Evolutionary conservation across 2,113 vertebrate genomes (phyloP).

Genomic region (Spea multiplicata): DNA sequence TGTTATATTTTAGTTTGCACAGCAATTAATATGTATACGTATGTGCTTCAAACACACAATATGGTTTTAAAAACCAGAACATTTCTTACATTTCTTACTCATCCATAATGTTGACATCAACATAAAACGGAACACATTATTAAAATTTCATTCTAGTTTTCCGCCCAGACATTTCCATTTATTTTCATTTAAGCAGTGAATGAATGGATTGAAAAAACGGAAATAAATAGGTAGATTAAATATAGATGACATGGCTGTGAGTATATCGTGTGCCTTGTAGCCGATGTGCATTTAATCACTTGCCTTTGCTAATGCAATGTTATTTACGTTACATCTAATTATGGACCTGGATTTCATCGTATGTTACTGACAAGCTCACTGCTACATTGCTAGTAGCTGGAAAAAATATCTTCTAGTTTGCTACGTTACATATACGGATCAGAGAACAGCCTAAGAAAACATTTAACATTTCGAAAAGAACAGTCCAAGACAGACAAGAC

Average conservation of each 20-base stretch:
- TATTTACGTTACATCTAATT: constrained; percentile 12
- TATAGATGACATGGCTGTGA: constrained; percentile 8
- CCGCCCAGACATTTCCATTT: not conserved
- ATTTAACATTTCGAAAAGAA: not conserved
- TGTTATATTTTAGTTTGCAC: too few relatives aligned
- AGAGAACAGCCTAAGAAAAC: not conserved
- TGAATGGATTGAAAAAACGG: constrained; percentile 5
- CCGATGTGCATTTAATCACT: constrained; percentile 11
- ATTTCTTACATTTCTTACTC: not conserved
- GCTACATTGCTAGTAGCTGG: constrained; percentile 3
- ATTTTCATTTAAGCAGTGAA: constrained; percentile 10
- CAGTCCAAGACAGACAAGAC: not conserved
- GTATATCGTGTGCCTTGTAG: not conserved
- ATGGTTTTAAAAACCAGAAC: too few relatives aligned
- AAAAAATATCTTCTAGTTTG: constrained; percentile 16
- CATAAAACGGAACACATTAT: not conserved
- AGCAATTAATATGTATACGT: too few relatives aligned
- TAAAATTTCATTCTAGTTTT: not conserved
- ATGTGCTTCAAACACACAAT: too few relatives aligned
- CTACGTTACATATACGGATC: not conserved
- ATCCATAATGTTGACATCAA: not conserved
- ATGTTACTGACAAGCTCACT: constrained; percentile 6
- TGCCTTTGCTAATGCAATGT: constrained; percentile 12
- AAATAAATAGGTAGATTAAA: constrained; percentile 23
- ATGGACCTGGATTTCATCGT: constrained; percentile 6